Percentiles rank a stretch among this genome's conserved stretches.
These are phyloP conservation scores for Bubo scandiacus DNA, from an alignment of 2,113 vertebrate species.

Conservation along the genomic window DNA sequence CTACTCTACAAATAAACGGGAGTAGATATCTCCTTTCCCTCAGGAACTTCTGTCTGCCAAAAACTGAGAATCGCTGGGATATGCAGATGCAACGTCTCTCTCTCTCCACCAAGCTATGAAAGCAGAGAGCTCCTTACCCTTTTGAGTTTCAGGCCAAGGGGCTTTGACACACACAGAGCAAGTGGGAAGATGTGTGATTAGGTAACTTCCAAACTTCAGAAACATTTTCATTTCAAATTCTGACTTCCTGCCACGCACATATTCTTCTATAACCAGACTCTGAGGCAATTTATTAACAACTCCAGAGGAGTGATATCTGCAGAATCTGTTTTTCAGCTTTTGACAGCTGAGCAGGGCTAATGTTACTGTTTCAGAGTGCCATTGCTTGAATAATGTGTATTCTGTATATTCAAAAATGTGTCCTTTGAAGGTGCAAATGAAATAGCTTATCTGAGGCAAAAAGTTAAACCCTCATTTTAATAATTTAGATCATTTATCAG, in stretches of 20 bases:
- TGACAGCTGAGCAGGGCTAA: neutral
- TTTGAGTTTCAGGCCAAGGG: neutral
- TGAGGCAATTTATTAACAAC: constrained; percentile 10
- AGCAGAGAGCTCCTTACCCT: neutral
- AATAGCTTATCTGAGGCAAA: neutral
- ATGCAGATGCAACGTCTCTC: constrained; percentile 5
- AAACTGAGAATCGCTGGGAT: neutral
- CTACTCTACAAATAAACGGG: neutral
- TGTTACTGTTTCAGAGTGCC: neutral
- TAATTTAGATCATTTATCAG: neutral
- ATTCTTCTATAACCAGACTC: neutral
- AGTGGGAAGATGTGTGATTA: neutral
- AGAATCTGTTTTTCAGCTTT: constrained; percentile 13
- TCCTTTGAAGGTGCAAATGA: constrained; percentile 17
- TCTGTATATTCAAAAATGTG: neutral
- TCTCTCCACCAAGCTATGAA: neutral
- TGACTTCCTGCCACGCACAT: constrained; percentile 11
- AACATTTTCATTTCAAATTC: constrained; percentile 22
- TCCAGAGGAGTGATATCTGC: constrained; percentile 15
- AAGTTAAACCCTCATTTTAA: neutral
- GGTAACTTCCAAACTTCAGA: constrained; percentile 21
- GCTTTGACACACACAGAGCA: neutral
- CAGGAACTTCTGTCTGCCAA: neutral
- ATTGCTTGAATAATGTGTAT: neutral
- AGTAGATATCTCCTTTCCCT: neutral